A percentile compares a stretch with the other conserved stretches of the same genome.
Conservation (phyloP, 2,888 invertebrate species). For the Pogonocherus hispidulus region DNA sequence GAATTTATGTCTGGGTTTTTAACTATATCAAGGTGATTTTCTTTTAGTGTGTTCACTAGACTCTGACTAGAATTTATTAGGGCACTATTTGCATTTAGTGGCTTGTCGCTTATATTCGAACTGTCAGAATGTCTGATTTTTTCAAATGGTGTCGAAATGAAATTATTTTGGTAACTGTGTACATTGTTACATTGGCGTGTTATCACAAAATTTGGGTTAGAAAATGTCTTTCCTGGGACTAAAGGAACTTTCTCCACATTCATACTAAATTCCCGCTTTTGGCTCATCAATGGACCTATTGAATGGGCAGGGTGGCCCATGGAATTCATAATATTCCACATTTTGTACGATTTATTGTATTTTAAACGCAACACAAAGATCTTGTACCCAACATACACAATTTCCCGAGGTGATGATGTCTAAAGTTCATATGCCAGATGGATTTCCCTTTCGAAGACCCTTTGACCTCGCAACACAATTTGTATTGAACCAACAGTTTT, state of each 20-base stretch:
- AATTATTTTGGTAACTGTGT: conserved; percentile 27
- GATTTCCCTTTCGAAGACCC: conserved; percentile 32
- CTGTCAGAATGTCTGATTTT: conserved; percentile 31
- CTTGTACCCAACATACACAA: conserved; percentile 8
- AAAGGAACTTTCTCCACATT: conserved; percentile 29
- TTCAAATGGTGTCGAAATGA: conserved; percentile 6
- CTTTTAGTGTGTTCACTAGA: conserved; percentile 41
- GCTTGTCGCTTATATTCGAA: conserved; percentile 5
- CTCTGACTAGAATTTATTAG: conserved; percentile 46
- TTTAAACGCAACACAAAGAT: conserved; percentile 26
- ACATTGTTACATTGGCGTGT: conserved; percentile 36
- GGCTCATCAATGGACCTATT: conserved; percentile 29
- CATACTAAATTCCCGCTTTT: conserved; percentile 42
- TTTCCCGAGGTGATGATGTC: conserved; percentile 16
- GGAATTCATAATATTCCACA: conserved; percentile 36
- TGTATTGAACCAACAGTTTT: conserved; percentile 18
- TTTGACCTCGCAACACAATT: conserved; percentile 18
- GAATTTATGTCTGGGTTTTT: conserved; percentile 10
- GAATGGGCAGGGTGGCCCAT: conserved; percentile 28
- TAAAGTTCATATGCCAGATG: conserved; percentile 34
- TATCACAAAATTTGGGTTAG: conserved; percentile 51
- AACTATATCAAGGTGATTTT: conserved; percentile 39
- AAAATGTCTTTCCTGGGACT: conserved; percentile 42
- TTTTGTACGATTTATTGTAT: conserved; percentile 20
- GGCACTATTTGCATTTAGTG: conserved; percentile 16